Base-by-base conservation (phyloP, 1,140 invertebrate genomes). In the Brachionus angularis region DNA sequence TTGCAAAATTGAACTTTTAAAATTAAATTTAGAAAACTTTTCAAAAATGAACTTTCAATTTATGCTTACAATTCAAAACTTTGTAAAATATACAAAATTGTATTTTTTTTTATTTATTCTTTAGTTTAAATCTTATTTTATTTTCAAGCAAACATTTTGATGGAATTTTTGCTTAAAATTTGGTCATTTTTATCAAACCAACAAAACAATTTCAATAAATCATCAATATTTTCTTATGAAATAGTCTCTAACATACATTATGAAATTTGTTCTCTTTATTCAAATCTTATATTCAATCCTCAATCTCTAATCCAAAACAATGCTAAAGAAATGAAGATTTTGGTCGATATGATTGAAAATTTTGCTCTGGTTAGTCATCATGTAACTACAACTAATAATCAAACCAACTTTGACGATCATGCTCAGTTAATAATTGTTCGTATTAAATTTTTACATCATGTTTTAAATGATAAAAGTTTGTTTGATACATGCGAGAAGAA, bases 371-470 rank as follows among this genome's bases (percentile, higher is more conserved):
- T 34, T 39, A 58, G 7, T 21, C 53, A 39, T 10, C 8, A 33
- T 16, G 27, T 21, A 16, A 34, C 52, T 10, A 55, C 31, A 18
- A 39, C 53, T 21, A 58, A 21, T 39, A 31, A 58, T 25, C 53
- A 58, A 55, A 52, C 49, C 4, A 52, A 52, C 16, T 33, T 58
- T 23, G 53, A 58, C 36, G 53, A 58, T n/a, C 53, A 58, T 23
- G 36, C 33, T 58, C 34, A 23, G 18, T 58, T 34, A n/a, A 21
- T 36, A 39, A 23, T 58, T 21, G 53, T 58, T 10, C 34, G 53
- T 39, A 14, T 58, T 39, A 58, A 58, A 39, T 58, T 58, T 23
- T 21, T 58, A 36, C 21, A 58, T 39, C 27, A 39, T 7, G 18
- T 58, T 39, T 23, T 58, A 18, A 58, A 39, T 39, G 53, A 58